phyloP scores from a whole-genome alignment of 2,113 vertebrate genomes.

The Scomber scombrus region DNA sequence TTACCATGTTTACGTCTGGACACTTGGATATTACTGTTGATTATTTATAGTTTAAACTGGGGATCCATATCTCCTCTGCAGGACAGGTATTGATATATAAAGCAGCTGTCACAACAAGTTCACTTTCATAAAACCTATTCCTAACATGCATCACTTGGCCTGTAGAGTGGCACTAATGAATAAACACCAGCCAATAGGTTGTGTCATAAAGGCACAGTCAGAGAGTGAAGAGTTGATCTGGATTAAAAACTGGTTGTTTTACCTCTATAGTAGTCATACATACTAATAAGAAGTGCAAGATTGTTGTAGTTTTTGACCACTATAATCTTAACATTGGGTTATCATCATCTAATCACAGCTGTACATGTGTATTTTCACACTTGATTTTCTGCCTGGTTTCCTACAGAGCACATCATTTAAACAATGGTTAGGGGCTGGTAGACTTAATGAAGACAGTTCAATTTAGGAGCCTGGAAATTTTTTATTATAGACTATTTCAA shows the following conservation, averaged over 20 bases:
- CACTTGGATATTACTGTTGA: background rate
- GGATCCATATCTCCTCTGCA: background rate
- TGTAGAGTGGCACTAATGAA: background rate
- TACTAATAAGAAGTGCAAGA: no score
- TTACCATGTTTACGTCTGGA: background rate
- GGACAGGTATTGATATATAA: background rate
- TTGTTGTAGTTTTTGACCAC: no score
- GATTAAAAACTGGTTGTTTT: background rate
- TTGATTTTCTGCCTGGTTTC: no score
- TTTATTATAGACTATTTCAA: no score
- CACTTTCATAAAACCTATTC: background rate
- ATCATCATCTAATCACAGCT: no score
- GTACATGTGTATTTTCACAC: no score
- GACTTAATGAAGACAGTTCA: no score
- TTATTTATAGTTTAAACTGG: background rate
- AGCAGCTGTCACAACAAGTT: slow-evolving; percentile 15
- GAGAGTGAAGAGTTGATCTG: background rate
- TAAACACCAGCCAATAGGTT: background rate
- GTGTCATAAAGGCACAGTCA: background rate
- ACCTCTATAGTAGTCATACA: background rate
- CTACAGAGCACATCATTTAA: no score
- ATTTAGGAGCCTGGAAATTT: no score
- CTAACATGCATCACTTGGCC: background rate
- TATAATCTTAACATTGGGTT: no score
- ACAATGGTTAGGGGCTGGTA: no score